Evolutionary conservation across 1,140 invertebrate species (phyloP), one percentile per base, ranked within the genome.

Genomic region (Cryptotermes secundus): DNA sequence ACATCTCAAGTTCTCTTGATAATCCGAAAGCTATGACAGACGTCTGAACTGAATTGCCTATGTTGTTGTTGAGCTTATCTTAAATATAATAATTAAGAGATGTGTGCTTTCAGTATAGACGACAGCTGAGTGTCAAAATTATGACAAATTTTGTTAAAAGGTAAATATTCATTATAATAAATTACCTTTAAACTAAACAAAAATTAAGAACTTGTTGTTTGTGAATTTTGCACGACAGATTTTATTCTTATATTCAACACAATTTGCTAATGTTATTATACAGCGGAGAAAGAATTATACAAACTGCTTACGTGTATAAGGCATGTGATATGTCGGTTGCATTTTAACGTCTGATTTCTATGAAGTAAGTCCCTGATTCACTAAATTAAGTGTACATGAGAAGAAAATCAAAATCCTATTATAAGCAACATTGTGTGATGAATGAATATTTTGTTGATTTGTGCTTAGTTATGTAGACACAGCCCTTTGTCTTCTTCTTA

Each of bases 221-320:
- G 80, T 81, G 80, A 81, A 81, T 81, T 81, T 81, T 81, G 80
- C 80, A 81, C 80, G 7, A 45, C 35, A 81, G 42, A 81, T 81
- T 81, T 81, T 81, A 81, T 81, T 81, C 80, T 81, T 81, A 45
- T 81, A 81, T 81, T 26, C 80, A 81, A 38, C 34, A 36, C 80
- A 45, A 81, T 81, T 81, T 81, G 80, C 80, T 81, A 81, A 38
- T 81, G 80, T 81, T 81, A 81, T 36, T 81, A 81, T 81, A 81
- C 42, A 81, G 59, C 59, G 1, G n/a, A 72, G 59, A 31, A 31
- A 72, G 59, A 72, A 72, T 31, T 72, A 72, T 72, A 72, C 59
- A 31, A n/a, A 26, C 2, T 72, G n/a, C 59, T 72, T 72, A 3
- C 59, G n/a, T 72, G 26, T 72, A 72, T 72, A 72, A 72, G 59